Percentiles rank a stretch among this genome's conserved stretches.
These are phyloP conservation scores for Hipparchia semele DNA, from an alignment of 2,888 invertebrate species.

Conservation along the genomic window DNA sequence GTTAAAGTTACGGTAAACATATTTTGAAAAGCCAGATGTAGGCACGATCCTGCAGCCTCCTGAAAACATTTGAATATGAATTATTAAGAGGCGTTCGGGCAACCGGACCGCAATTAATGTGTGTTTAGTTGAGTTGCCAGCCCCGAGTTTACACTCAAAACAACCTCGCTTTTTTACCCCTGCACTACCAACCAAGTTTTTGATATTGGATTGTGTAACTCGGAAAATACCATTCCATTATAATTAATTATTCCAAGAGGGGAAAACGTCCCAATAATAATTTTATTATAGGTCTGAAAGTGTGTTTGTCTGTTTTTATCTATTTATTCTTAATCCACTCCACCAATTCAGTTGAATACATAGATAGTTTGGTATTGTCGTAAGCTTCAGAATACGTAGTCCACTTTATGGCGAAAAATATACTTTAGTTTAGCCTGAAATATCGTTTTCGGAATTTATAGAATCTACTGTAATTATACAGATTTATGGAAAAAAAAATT, in stretches of 20 bases:
- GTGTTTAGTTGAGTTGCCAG: conserved; percentile 28
- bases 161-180: conserved; percentile 19
- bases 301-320: not conserved
- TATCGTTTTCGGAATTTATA: too few relatives aligned
- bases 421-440: too few relatives aligned
- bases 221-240: not conserved
- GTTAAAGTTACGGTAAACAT: not conserved
- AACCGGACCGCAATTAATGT: conserved; percentile 29
- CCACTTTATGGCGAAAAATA: too few relatives aligned
- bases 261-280: not conserved
- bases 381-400: too few relatives aligned
- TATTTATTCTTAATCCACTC: not conserved
- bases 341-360: too few relatives aligned
- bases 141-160: conserved; percentile 22
- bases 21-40: conserved; percentile 18
- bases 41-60: conserved; percentile 21
- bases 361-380: too few relatives aligned
- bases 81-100: conserved; percentile 31
- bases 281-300: not conserved
- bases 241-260: not conserved
- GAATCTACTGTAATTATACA: too few relatives aligned
- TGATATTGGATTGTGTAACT: not conserved
- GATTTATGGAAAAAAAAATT: too few relatives aligned
- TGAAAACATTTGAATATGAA: conserved; percentile 29
- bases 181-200: not conserved